phyloP scores from a whole-genome alignment of 1,140 invertebrate genomes.

The Diorhabda sublineata region DNA sequence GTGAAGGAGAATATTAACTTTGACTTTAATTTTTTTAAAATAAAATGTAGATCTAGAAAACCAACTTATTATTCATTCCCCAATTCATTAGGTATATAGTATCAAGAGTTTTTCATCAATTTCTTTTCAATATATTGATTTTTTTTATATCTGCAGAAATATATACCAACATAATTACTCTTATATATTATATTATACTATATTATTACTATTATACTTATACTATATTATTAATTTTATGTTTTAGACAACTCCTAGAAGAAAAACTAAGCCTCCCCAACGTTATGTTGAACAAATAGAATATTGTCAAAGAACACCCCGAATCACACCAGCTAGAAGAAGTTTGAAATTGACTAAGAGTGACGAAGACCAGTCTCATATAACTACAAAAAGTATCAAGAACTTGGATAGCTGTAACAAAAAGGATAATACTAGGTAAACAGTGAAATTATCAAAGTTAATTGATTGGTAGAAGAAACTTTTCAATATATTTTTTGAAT shows the following conservation, averaged over 20 bases:
- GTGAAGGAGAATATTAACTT: no score
- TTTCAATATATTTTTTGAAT: neutral
- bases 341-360: neutral
- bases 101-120: no score
- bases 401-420: neutral
- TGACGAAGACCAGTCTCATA: neutral
- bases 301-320: neutral
- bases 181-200: neutral
- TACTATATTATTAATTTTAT: neutral
- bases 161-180: neutral
- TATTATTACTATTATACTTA: neutral
- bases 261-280: slow-evolving; percentile 3
- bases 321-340: slow-evolving; percentile 5
- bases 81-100: neutral
- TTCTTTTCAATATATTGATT: no score
- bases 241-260: neutral
- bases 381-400: neutral
- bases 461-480: neutral
- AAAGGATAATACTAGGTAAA: neutral
- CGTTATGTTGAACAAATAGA: neutral
- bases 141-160: no score
- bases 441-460: neutral
- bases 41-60: no score
- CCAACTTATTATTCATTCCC: no score
- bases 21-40: no score